Evolutionary conservation across 2,888 invertebrate species (phyloP).

Genomic region (Yponomeuta evonymella): DNA sequence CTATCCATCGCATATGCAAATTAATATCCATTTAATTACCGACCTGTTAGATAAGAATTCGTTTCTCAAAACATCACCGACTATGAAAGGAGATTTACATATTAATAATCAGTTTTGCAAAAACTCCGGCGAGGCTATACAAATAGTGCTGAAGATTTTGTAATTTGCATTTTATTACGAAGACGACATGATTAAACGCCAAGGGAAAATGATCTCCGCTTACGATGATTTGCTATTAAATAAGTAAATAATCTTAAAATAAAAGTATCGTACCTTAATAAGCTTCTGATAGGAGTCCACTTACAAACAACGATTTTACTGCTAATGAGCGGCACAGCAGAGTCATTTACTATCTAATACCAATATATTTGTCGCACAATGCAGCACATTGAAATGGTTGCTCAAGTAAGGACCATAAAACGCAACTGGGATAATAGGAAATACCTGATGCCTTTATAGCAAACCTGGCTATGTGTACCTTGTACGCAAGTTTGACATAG

Average conservation of each 20-base stretch:
- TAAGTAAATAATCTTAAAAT: not conserved
- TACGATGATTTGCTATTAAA: slow-evolving; percentile 1
- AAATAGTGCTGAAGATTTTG: slow-evolving; percentile 5
- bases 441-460: not conserved
- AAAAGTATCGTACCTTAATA: not conserved
- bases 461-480: not conserved
- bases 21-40: slow-evolving; percentile 55
- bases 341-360: not conserved
- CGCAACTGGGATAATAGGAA: not conserved
- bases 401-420: not conserved
- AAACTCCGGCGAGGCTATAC: slow-evolving; percentile 5
- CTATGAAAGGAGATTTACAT: slow-evolving; percentile 41
- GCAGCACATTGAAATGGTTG: not conserved
- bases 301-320: not conserved
- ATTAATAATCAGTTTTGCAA: slow-evolving; percentile 38
- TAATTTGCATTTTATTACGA: slow-evolving; percentile 9
- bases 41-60: slow-evolving; percentile 39
- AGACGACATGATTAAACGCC: not conserved
- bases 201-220: not conserved
- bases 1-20: slow-evolving; percentile 51
- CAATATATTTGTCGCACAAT: slow-evolving; percentile 1
- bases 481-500: not conserved
- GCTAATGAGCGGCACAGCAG: not conserved
- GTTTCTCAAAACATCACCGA: slow-evolving; percentile 31
- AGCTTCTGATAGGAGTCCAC: not conserved